Evolutionary conservation across 1,140 invertebrate species (phyloP).

Genomic region (Delia radicum): DNA sequence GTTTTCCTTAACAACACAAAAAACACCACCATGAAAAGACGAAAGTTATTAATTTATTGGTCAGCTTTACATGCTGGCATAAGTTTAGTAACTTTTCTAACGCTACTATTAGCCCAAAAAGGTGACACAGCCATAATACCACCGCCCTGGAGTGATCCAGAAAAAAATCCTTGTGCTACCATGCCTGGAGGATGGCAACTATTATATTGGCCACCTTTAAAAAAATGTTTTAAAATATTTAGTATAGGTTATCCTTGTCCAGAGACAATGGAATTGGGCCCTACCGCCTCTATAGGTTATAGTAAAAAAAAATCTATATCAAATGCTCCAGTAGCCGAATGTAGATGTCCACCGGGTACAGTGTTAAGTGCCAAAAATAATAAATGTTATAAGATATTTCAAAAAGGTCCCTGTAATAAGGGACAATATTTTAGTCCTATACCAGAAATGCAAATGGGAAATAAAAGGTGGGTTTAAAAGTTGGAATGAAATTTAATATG

Average conservation of each 20-base stretch:
- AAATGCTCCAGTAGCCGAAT: slow-evolving; percentile 62
- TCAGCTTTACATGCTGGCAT: slow-evolving; percentile 41
- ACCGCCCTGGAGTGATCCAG: slow-evolving; percentile 80
- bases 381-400: slow-evolving; percentile 69
- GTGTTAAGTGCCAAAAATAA: slow-evolving; percentile 62
- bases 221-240: slow-evolving; percentile 83
- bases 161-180: slow-evolving; percentile 75
- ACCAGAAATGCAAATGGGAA: slow-evolving; percentile 36
- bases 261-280: slow-evolving; percentile 78
- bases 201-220: slow-evolving; percentile 77
- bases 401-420: slow-evolving; percentile 66
- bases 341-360: slow-evolving; percentile 75
- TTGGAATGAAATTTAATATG: no score
- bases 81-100: slow-evolving; percentile 38
- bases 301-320: slow-evolving; percentile 33
- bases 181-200: slow-evolving; percentile 79
- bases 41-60: slow-evolving; percentile 45
- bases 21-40: slow-evolving; percentile 35
- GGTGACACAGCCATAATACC: slow-evolving; percentile 65
- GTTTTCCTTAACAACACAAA: neutral
- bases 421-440: slow-evolving; percentile 74
- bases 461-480: slow-evolving; percentile 31
- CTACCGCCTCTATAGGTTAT: slow-evolving; percentile 48
- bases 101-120: slow-evolving; percentile 34
- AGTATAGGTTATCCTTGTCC: slow-evolving; percentile 77